These are phyloP conservation scores for Agapetus fuscipes DNA, from an alignment of 2,888 invertebrate genomes.

Conservation along the genomic window DNA sequence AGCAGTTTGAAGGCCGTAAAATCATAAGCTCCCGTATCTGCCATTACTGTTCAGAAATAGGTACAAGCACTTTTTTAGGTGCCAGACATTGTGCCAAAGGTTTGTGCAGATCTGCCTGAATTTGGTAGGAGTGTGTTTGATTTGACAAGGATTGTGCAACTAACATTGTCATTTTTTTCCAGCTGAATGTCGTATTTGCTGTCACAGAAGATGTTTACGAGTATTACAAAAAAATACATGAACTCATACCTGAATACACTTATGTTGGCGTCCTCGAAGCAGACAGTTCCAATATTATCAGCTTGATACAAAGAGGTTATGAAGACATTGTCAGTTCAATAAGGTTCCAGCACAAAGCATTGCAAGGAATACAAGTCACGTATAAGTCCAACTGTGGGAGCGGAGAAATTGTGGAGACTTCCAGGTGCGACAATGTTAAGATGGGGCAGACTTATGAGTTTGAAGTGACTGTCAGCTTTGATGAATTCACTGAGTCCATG, in stretches of 20 bases:
- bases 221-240: constrained; percentile 60
- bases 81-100: no score
- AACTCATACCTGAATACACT: constrained; percentile 60
- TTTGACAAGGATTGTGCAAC: no score
- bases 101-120: no score
- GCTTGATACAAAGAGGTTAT: constrained; percentile 73
- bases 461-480: constrained; percentile 50
- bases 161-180: constrained; percentile 27
- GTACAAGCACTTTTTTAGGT: no score
- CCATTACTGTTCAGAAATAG: no score
- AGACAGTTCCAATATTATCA: constrained; percentile 80
- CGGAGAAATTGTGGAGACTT: constrained; percentile 37
- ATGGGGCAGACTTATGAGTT: constrained; percentile 55
- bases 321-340: constrained; percentile 61
- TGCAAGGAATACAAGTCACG: constrained; percentile 50
- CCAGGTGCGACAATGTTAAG: constrained; percentile 51
- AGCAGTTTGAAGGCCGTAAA: no score
- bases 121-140: no score
- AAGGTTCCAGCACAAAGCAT: constrained; percentile 47
- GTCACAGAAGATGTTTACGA: constrained; percentile 59
- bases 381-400: constrained; percentile 65
- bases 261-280: constrained; percentile 68
- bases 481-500: constrained; percentile 49
- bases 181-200: constrained; percentile 80
- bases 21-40: no score